A percentile compares a stretch with the other conserved stretches of the same genome.
These are phyloP conservation scores for Hemaris fuciformis DNA, from an alignment of 2,888 invertebrate genomes.

Conservation along the genomic window DNA sequence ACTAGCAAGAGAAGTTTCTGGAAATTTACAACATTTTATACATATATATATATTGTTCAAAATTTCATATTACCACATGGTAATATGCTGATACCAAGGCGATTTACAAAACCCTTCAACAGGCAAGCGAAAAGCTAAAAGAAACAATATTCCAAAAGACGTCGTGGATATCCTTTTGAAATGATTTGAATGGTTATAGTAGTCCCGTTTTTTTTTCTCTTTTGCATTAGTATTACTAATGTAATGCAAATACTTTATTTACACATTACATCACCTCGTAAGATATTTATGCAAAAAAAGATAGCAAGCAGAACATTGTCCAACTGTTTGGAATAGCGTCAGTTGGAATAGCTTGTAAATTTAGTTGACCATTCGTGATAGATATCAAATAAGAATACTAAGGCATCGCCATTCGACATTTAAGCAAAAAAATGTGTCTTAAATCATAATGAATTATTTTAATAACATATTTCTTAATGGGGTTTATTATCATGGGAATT, in stretches of 20 bases:
- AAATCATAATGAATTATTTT: too few species aligned
- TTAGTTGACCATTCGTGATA: too few species aligned
- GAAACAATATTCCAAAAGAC: neutral
- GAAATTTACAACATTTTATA: constrained; percentile 38
- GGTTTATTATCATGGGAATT: neutral
- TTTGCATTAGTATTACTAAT: too few species aligned
- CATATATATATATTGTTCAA: constrained; percentile 20
- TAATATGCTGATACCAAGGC: neutral
- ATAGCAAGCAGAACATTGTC: neutral
- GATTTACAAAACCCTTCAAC: neutral
- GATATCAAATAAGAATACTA: too few species aligned
- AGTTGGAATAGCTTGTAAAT: neutral
- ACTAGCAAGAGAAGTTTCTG: constrained; percentile 34
- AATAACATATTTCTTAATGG: neutral
- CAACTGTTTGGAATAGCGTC: neutral
- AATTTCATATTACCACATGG: neutral
- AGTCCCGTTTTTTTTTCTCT: too few species aligned
- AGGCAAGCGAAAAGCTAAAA: neutral
- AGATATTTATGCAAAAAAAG: neutral
- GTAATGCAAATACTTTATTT: neutral
- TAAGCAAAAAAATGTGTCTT: too few species aligned
- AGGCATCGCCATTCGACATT: too few species aligned
- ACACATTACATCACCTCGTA: neutral
- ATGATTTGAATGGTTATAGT: too few species aligned
- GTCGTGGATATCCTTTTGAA: too few species aligned